These are phyloP conservation scores for Eulemur albifrons DNA, from an alignment of 2,797 vertebrate genomes.

Conservation along the genomic window DNA sequence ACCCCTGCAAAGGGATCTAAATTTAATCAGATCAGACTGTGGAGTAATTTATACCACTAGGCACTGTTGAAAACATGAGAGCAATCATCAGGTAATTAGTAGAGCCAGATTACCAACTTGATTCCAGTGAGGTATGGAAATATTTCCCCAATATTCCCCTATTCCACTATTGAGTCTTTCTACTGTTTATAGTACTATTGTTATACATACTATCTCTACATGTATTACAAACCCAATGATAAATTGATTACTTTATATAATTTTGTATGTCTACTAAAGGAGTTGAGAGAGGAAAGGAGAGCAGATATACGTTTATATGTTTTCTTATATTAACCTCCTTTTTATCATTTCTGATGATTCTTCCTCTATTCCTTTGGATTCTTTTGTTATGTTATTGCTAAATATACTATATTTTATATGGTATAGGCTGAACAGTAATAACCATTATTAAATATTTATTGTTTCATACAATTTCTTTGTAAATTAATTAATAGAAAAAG, in stretches of 20 bases:
- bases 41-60: background rate
- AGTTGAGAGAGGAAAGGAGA: background rate
- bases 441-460: background rate
- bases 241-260: background rate
- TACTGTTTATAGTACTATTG: background rate
- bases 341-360: background rate
- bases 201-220: background rate
- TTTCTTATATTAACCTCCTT: background rate
- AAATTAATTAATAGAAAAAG: slow-evolving; percentile 24
- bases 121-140: background rate
- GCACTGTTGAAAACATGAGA: background rate
- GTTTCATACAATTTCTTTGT: background rate
- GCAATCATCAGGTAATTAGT: background rate
- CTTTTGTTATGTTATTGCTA: background rate
- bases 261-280: background rate
- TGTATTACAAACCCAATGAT: background rate
- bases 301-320: background rate
- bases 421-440: background rate
- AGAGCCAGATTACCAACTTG: background rate
- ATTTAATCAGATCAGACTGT: background rate
- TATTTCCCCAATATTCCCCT: background rate
- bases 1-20: background rate
- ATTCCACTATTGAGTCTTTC: background rate
- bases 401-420: background rate
- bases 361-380: background rate